These are phyloP conservation scores for Ptiloglossa arizonensis DNA, from an alignment of 1,140 invertebrate species.

Conservation along the genomic window DNA sequence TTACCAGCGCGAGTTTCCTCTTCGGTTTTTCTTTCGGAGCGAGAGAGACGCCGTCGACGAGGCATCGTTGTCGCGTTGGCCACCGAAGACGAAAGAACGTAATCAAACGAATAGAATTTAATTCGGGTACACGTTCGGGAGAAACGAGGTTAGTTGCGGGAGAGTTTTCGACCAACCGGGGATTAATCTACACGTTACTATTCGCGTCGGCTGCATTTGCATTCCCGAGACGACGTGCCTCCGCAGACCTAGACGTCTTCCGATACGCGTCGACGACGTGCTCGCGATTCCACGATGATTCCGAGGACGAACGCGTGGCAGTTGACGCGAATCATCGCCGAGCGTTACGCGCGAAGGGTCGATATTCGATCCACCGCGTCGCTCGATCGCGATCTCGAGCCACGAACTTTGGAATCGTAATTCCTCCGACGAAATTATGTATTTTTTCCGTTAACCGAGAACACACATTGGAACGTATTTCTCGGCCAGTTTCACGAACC, in stretches of 20 bases:
- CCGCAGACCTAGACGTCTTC: constrained; percentile 41
- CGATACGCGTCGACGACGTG: constrained; percentile 36
- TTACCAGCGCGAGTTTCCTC: too few species aligned
- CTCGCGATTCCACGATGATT: constrained; percentile 40
- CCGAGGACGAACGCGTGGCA: constrained; percentile 15
- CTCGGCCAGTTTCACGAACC: background rate
- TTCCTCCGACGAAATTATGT: background rate
- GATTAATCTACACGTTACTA: constrained; percentile 60
- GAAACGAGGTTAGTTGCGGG: constrained; percentile 38
- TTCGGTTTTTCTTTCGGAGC: too few species aligned
- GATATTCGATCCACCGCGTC: background rate
- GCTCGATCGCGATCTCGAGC: background rate
- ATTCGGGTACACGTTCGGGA: background rate
- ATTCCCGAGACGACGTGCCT: constrained; percentile 53
- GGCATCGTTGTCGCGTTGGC: too few species aligned
- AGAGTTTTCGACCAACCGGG: constrained; percentile 53
- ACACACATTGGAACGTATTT: too few species aligned
- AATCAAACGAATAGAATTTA: background rate
- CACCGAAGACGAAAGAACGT: too few species aligned
- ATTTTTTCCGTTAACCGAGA: background rate
- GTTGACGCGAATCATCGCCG: background rate
- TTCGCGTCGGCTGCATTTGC: constrained; percentile 50
- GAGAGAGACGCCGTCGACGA: too few species aligned
- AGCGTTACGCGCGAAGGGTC: background rate
- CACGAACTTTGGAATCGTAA: background rate